A percentile compares a stretch with the other conserved stretches of the same genome.
These are phyloP conservation scores for Rhinichthys osculus DNA, from an alignment of 2,797 vertebrate genomes.

Conservation along the genomic window DNA sequence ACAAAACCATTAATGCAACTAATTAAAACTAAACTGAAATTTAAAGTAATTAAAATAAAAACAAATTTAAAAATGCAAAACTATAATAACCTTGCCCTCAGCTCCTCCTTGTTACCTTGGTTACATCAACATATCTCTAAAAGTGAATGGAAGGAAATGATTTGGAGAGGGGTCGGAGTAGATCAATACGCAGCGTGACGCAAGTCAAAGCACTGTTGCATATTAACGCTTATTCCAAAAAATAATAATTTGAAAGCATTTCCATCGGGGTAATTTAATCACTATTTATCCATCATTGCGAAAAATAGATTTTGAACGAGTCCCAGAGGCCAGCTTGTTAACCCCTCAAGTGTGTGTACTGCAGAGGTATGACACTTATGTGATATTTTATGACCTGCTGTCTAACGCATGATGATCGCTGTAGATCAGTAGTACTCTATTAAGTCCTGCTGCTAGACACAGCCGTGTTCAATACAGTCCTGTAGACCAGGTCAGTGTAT, in stretches of 20 bases:
- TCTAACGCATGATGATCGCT: constrained; percentile 62
- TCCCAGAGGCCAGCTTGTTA: constrained; percentile 67
- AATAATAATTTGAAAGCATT: constrained; percentile 55
- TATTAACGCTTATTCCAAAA: neutral
- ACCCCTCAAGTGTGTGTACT: constrained; percentile 46
- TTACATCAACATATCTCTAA: neutral
- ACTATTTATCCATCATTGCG: constrained; percentile 67
- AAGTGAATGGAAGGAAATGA: constrained; percentile 15
- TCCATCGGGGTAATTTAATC: constrained; percentile 55
- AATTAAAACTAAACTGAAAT: too few relatives aligned
- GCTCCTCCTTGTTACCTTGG: constrained; percentile 15
- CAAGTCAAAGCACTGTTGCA: neutral
- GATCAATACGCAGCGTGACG: neutral
- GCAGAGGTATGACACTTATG: constrained; percentile 41
- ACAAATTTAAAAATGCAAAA: too few relatives aligned
- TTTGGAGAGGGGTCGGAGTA: neutral
- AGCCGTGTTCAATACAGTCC: neutral
- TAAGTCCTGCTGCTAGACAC: neutral
- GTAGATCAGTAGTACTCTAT: constrained; percentile 46
- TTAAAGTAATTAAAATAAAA: too few relatives aligned
- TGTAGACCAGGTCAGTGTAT: neutral
- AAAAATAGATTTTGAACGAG: constrained; percentile 5
- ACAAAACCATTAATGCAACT: too few relatives aligned
- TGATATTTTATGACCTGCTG: constrained; percentile 61
- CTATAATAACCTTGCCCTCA: too few relatives aligned